Percentiles rank a stretch among this genome's conserved stretches.
phyloP scores from a whole-genome alignment of 2,797 vertebrate species.

The Rhinoraja longicauda region DNA sequence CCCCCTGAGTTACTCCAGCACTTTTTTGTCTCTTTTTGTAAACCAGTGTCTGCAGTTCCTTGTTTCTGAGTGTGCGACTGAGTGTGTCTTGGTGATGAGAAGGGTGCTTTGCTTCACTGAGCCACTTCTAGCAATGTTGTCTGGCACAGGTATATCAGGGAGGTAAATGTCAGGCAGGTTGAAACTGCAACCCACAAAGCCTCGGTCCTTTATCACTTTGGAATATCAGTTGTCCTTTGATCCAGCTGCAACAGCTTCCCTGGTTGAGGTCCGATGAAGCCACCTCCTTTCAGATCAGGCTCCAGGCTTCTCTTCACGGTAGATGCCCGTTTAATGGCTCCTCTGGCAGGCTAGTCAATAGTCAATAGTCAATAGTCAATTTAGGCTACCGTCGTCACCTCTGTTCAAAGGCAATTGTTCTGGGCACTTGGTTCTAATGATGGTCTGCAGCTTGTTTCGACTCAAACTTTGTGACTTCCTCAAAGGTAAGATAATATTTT shows the following conservation, averaged over 20 bases:
- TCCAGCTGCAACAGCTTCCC: not conserved
- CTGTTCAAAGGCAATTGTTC: not conserved
- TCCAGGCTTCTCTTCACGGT: not conserved
- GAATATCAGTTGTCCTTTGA: not conserved
- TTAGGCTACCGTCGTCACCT: not conserved
- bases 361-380: too few species aligned
- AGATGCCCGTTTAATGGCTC: not conserved
- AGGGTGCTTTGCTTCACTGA: too few species aligned
- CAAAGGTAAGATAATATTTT: not conserved
- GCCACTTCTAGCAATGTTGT: too few species aligned
- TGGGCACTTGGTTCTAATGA: not conserved
- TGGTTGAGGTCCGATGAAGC: not conserved
- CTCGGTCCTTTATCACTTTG: not conserved
- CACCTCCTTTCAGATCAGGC: not conserved
- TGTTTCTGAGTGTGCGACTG: too few species aligned
- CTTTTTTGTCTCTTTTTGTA: too few species aligned
- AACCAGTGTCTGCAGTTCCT: too few species aligned
- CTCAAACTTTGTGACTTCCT: not conserved
- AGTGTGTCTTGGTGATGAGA: too few species aligned
- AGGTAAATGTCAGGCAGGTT: too few species aligned
- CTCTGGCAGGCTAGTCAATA: not conserved
- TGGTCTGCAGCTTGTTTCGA: not conserved
- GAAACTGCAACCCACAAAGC: not conserved
- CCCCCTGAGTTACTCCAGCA: too few species aligned
- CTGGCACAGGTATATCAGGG: too few species aligned